These are phyloP conservation scores for Pterocles orientalis DNA, from an alignment of 2,113 vertebrate species.

Conservation along the genomic window DNA sequence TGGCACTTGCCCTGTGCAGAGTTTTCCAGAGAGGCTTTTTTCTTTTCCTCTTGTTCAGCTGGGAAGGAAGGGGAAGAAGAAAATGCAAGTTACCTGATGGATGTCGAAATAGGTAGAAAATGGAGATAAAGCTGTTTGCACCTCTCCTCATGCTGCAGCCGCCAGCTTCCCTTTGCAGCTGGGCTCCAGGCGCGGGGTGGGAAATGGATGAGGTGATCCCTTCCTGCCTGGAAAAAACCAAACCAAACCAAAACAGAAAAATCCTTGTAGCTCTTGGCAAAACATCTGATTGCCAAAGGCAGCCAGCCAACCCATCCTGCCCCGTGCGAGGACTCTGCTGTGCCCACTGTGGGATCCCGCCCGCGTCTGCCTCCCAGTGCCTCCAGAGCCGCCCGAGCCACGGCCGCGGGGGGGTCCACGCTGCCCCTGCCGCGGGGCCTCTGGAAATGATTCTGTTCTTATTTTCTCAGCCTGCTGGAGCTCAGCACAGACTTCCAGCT, in stretches of 20 bases:
- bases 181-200: not conserved
- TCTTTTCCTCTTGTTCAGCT: not conserved
- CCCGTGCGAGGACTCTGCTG: rapidly evolving
- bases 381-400: not conserved
- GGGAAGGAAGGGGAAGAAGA: not conserved
- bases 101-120: not conserved
- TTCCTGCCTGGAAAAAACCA: not conserved
- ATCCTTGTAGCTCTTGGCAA: not conserved
- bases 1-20: not conserved
- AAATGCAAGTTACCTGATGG: not conserved
- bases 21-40: not conserved
- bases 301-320: not conserved
- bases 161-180: not conserved
- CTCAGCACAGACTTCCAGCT: not conserved
- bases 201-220: not conserved
- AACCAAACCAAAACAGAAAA: not conserved
- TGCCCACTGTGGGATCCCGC: not conserved
- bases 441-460: not conserved
- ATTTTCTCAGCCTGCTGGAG: not conserved
- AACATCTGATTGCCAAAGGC: not conserved
- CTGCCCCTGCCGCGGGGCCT: not conserved
- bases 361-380: not conserved
- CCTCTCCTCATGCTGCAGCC: not conserved
- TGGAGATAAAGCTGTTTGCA: not conserved
- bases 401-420: rapidly evolving